Evolutionary conservation across 1,140 invertebrate genomes (phyloP), one percentile per base, ranked within the genome.

Genomic region (Drosophila sp.): DNA sequence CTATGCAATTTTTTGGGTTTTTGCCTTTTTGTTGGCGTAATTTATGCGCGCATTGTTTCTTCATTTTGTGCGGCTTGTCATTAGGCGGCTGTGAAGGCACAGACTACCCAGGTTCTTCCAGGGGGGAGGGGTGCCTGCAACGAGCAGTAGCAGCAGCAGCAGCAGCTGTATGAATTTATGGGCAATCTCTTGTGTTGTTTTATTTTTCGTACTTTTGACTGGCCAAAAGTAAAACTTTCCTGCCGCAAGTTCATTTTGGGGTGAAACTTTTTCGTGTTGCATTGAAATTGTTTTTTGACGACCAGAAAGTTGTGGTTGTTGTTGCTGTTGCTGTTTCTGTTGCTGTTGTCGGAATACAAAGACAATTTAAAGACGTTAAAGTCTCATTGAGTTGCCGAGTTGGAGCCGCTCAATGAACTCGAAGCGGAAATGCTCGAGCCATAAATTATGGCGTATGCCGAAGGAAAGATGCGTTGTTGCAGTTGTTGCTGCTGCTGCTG

Each of bases 21-120:
- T 50, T 50, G 8, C 27, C 27, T 25, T 50, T 50, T 25, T 73
- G 58, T 76, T 60, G 76, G 76, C 74, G 67, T 87, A 86, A 86
- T 86, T 86, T 86, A 86, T 86, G 83, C 83, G 62, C 79, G 76
- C 76, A 86, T 86, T 86, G 83, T 86, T 87, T 86, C 76, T 86
- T 87, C 83, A 89, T 87, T 86, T 86, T 79, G 71, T 66, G 57
- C 41, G 44, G 65, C 68, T 68, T 86, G 84, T 87, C 83, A 86
- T 86, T 83, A 85, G 74, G 65, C 65, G 32, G 33, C 17, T 11
- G 32, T 25, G 33, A 33, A 54, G 32, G 50, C 4, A 61, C 5
- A 47, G 44, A 60, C 50, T 5, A 32, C 11, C 50, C 38, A 23
- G 35, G 29, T 32, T 23, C 3, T 32, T 27, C 29, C 8, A 30